Percentiles rank a stretch among this genome's conserved stretches.
phyloP scores from a whole-genome alignment of 2,888 invertebrate species.

The Heliconius ethilla region DNA sequence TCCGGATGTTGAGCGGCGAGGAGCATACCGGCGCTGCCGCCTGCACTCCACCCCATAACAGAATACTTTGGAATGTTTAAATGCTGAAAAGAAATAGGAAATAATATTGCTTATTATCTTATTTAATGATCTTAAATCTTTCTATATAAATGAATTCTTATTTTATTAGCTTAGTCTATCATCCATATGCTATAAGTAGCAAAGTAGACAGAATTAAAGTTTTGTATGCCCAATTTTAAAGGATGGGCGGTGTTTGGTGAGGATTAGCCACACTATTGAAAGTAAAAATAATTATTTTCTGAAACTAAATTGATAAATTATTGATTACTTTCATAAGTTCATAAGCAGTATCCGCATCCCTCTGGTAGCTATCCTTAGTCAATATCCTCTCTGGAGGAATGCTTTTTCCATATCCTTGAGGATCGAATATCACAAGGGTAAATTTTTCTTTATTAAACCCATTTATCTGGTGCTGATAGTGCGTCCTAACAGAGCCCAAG shows the following conservation, averaged over 20 bases:
- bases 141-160: no score
- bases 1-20: conserved; percentile 86
- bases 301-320: background rate
- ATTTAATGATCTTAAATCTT: background rate
- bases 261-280: no score
- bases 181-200: no score
- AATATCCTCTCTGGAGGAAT: conserved; percentile 75
- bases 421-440: conserved; percentile 86
- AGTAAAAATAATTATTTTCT: background rate
- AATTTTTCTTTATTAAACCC: conserved; percentile 78
- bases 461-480: conserved; percentile 80
- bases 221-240: no score
- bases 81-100: conserved; percentile 60
- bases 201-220: no score
- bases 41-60: conserved; percentile 94
- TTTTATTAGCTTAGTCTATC: no score
- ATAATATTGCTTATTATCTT: no score
- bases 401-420: conserved; percentile 83
- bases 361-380: conserved; percentile 6
- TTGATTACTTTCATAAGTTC: conserved; percentile 34
- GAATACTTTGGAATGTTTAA: conserved; percentile 87
- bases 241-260: no score
- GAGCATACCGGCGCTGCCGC: conserved; percentile 89
- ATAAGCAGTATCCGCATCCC: conserved; percentile 28
- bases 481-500: conserved; percentile 29